A percentile compares a stretch with the other conserved stretches of the same genome.
Conservation (phyloP, 1,140 invertebrate genomes). For the Lanistes nyassanus region DNA sequence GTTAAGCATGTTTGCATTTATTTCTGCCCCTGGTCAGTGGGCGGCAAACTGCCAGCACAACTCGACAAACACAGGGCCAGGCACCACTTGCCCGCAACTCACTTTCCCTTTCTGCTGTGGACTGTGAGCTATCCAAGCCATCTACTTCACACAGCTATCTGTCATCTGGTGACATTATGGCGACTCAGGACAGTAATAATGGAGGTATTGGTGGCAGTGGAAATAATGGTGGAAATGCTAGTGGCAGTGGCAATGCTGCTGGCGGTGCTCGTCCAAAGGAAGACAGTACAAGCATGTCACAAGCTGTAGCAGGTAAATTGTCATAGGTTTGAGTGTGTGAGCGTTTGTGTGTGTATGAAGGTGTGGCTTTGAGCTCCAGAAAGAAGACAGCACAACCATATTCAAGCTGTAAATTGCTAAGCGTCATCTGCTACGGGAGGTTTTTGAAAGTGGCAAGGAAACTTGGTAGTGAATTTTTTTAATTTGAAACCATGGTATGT, state of each 20-base stretch:
- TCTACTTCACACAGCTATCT: conserved; percentile 7
- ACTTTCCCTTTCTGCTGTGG: background rate
- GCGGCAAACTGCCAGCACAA: conserved; percentile 27
- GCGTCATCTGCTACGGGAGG: too few relatives aligned
- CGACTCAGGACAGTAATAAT: conserved; percentile 11
- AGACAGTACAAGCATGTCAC: conserved; percentile 2
- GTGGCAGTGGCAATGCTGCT: conserved; percentile 23
- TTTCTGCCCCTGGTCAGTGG: too few relatives aligned
- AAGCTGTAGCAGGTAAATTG: too few relatives aligned
- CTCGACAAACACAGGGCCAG: conserved; percentile 18
- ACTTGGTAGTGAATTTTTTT: too few relatives aligned
- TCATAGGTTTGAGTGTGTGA: too few relatives aligned
- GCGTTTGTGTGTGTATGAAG: too few relatives aligned
- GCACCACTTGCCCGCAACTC: conserved; percentile 5
- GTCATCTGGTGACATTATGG: background rate
- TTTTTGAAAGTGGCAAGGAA: too few relatives aligned
- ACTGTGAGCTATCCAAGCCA: conserved; percentile 5
- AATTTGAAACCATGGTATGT: too few relatives aligned
- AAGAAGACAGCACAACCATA: too few relatives aligned
- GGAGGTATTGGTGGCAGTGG: conserved; percentile 7
- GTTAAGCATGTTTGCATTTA: too few relatives aligned
- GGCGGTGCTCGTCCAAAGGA: conserved; percentile 55
- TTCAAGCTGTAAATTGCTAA: too few relatives aligned
- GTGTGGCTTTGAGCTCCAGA: too few relatives aligned
- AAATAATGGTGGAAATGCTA: conserved; percentile 26